Evolutionary conservation across 2,888 invertebrate species (phyloP), one percentile per base, ranked within the genome.

Genomic region (Aromia moschata): DNA sequence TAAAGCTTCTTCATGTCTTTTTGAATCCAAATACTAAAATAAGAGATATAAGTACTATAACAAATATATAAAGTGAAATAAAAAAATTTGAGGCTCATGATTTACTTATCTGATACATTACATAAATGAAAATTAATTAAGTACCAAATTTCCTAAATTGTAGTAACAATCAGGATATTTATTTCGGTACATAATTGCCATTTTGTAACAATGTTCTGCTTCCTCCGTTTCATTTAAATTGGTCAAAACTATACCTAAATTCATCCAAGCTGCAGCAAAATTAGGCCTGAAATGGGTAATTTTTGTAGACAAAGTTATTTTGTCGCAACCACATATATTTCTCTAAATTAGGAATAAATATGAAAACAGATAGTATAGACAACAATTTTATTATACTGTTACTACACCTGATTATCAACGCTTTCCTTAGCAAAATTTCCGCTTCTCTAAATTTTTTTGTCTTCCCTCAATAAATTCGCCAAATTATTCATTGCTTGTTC

Each of bases 251-350:
- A 98, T 97, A 11, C 97, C 98, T 51, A 98, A 84, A 82, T 98
- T 98, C 97, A 98, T 98, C 97, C 97, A 98, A 0, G 97, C 98
- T 0, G 96, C 92, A 1, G 97, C 92, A 82, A 97, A 98, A 77
- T 93, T 91, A 25, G 89, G 84, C 72, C 93, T 92, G 77, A 58
- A 75, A 74, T 17, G 40, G 36, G 25, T 7, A 20, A 25, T n/a
- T n/a, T n/a, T n/a, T n/a, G n/a, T n/a, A n/a, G n/a, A n/a, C n/a
- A n/a, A n/a, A n/a, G n/a, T n/a, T n/a, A n/a, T n/a, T n/a, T n/a
- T n/a, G n/a, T n/a, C n/a, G n/a, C n/a, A n/a, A n/a, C n/a, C n/a
- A n/a, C n/a, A n/a, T n/a, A n/a, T n/a, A n/a, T n/a, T n/a, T n/a
- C n/a, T n/a, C n/a, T n/a, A n/a, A n/a, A n/a, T n/a, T n/a, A n/a